Base-by-base conservation (phyloP, 2,888 invertebrate species). In the Heliconius ismenius region DNA sequence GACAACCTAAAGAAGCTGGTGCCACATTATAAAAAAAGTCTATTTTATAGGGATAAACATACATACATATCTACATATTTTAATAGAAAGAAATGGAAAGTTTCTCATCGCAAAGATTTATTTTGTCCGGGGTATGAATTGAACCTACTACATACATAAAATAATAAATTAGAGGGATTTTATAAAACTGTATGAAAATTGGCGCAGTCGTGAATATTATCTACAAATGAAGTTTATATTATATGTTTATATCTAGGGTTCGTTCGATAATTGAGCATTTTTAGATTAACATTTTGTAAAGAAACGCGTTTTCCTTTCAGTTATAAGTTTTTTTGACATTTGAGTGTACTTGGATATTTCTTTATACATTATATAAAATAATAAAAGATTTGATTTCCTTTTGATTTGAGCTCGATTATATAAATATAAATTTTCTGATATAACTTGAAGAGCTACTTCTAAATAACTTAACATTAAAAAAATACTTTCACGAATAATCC, bases 141-240 rank as follows among this genome's bases (percentile, higher is more conserved):
- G 15, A 43, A 43, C 9, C 9, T 58, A 58, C n/a, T 58, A 58
- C 62, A 26, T 49, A 26, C 11, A 26, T 18, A 24, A 39, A 24
- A 6, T 24, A 39, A 39, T 67, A 67, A 67, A 67, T 76, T 78
- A 75, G 73, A 73, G 69, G 70, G 72, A 73, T 73, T 78, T 73
- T 69, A 76, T 58, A 67, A 67, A 49, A 54, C 18, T 65, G 74
- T 49, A 76, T 76, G 39, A 32, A 74, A 76, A 81, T 80, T 76
- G 81, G 78, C 80, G 80, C 82, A 77, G 49, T 64, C 73, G 54
- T 43, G 73, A 65, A 64, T 74, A 73, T 75, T 86, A 87, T 84
- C 83, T 85, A 86, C 87, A 87, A 82, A 83, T 87, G 85, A 87
- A 86, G 87, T 86, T 84, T 86, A 85, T 81, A 80, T 76, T 74